Base-by-base conservation (phyloP, 92 coral and sea anemone genomes). In the Virgularia gustaviana region DNA sequence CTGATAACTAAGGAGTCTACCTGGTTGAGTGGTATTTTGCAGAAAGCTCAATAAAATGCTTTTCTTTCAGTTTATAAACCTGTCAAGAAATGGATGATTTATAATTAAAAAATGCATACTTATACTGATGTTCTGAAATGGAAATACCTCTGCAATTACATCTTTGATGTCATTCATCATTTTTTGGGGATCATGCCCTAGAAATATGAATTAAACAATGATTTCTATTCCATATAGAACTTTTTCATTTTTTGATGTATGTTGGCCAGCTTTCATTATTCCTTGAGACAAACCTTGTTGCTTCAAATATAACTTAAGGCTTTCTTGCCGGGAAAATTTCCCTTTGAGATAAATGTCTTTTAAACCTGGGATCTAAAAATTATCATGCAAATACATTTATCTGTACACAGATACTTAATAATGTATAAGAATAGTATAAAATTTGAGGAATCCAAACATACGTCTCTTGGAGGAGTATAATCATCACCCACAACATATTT, bases 381-480 rank as follows among this genome's bases (percentile, higher is more conserved):
- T 9, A 27, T 37, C 28, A 38, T 12, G 42, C 33, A 18, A 34
- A 9, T 22, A 28, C 34, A 9, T 32, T 24, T 31, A 25, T 27
- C 12, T 19, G 13, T n/a, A 15, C 23, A 61, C 18, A 25, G 11
- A 5, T 12, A 1, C 18, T 29, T 24, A 16, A 24, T 23, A 3
- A 39, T 33, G 0, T 35, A 47, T 15, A 25, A 15, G 45, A n/a
- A n/a, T n/a, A n/a, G n/a, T n/a, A n/a, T n/a, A 1, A 43, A 20
- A 1, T 43, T 3, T 58, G 28, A 1, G 8, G 29, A 55, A n/a
- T 18, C 60, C 36, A 29, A 3, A 49, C 58, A 8, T 83, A 91
- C 97, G 77, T 89, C 88, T 88, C 96, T 85, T 0, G 97, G 97
- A 35, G 90, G 97, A 1, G 96, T 88, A 64, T 91, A 91, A 9